Percentiles rank a stretch among this genome's conserved stretches.
Evolutionary conservation across 1,140 invertebrate species (phyloP).

Genomic region (Nixonia krombeini): DNA sequence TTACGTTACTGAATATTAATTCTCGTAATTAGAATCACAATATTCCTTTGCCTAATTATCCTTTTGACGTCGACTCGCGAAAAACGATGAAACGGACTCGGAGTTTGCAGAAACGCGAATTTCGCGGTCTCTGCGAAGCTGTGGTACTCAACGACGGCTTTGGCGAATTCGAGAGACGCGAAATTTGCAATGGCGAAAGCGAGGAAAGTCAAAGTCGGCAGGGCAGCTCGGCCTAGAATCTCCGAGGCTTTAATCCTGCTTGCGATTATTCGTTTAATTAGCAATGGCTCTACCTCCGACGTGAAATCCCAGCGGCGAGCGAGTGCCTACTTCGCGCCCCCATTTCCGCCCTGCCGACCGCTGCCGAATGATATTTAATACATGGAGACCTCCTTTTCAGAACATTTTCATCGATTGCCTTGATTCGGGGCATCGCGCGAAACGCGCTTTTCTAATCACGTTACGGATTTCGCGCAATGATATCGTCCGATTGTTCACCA

Average conservation of each 20-base stretch:
- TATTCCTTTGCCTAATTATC: no score
- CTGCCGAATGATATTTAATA: conserved; percentile 39
- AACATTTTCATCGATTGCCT: conserved; percentile 32
- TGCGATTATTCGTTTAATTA: conserved; percentile 32
- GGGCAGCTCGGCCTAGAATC: conserved; percentile 4
- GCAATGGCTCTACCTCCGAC: neutral
- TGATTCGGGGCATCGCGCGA: conserved; percentile 23
- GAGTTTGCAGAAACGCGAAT: no score
- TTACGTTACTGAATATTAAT: no score
- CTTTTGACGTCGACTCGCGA: no score
- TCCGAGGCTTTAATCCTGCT: conserved; percentile 13
- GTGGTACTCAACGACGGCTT: no score
- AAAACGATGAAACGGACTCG: no score
- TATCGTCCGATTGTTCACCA: no score
- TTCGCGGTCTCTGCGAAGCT: no score
- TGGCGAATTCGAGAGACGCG: no score
- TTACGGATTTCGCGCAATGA: no score
- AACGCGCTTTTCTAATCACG: conserved; percentile 28
- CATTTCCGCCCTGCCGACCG: conserved; percentile 30
- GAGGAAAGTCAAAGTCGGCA: conserved; percentile 8
- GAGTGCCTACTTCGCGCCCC: conserved; percentile 23
- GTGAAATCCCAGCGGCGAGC: conserved; percentile 8
- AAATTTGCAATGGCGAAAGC: neutral
- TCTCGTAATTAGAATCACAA: no score
- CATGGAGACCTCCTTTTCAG: conserved; percentile 41